Percentiles rank a stretch among this genome's conserved stretches.
phyloP scores from a whole-genome alignment of 2,113 vertebrate genomes.

The Marcusenius ussheri region DNA sequence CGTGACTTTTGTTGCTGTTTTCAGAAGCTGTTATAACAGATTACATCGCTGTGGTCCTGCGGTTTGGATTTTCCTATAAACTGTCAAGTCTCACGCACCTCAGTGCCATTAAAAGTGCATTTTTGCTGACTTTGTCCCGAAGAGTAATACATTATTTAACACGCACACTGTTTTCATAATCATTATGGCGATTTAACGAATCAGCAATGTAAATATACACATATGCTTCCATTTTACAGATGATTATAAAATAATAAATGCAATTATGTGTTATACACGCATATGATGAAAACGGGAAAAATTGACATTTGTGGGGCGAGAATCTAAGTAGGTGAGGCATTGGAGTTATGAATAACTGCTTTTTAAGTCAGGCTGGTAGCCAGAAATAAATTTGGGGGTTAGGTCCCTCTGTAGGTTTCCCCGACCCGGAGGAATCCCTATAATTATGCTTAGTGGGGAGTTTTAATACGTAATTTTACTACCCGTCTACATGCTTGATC shows the following conservation, averaged over 20 bases:
- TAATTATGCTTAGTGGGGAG: not conserved
- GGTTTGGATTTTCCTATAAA: not conserved
- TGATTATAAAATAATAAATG: not conserved
- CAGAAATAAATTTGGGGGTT: not conserved
- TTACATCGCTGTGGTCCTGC: not conserved
- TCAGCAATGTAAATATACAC: not conserved
- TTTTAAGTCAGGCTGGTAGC: not conserved
- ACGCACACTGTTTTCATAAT: not conserved
- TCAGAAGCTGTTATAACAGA: not conserved
- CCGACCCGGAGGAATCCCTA: not conserved
- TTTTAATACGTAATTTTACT: not conserved
- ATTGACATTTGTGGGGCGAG: not conserved
- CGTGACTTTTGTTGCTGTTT: not conserved
- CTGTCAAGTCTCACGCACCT: not conserved
- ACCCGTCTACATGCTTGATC: not conserved
- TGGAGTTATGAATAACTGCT: not conserved
- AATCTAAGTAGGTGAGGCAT: not conserved
- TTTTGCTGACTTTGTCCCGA: not conserved
- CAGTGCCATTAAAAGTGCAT: not conserved
- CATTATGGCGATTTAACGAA: not conserved
- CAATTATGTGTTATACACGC: not conserved
- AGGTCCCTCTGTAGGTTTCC: not conserved
- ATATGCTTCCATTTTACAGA: not conserved
- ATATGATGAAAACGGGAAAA: not conserved
- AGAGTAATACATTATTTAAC: not conserved